Conservation (phyloP, 2,797 vertebrate species). For the Pseudocheirus occidentalis region DNA sequence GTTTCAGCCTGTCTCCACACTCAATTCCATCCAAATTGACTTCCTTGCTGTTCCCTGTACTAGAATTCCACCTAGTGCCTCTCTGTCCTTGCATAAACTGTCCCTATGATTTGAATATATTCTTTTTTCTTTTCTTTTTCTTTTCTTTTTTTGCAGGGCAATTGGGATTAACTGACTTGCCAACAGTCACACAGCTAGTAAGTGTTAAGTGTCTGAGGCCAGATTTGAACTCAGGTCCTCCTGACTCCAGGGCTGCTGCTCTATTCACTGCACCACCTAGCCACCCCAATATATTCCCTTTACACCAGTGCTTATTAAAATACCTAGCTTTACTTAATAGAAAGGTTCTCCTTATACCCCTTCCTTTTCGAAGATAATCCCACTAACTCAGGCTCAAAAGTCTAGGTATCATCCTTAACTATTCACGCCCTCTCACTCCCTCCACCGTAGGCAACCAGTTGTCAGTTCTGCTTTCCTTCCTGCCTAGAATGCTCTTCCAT, state of each 20-base stretch:
- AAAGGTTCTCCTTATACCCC: background rate
- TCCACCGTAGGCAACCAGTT: background rate
- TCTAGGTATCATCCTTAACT: background rate
- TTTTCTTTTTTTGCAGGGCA: too few species aligned
- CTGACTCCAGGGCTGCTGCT: too few species aligned
- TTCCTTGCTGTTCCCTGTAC: background rate
- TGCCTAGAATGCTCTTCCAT: background rate
- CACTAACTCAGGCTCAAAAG: background rate
- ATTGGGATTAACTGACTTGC: too few species aligned
- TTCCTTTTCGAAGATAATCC: background rate
- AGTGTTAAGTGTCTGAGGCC: too few species aligned
- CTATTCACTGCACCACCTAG: too few species aligned
- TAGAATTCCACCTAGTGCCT: background rate
- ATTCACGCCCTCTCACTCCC: background rate
- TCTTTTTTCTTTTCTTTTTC: background rate
- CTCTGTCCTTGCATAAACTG: background rate
- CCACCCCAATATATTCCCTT: background rate
- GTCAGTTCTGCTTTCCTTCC: too few species aligned
- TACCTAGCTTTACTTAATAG: background rate
- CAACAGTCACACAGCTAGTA: too few species aligned
- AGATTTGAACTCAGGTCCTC: too few species aligned
- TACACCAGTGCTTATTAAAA: background rate
- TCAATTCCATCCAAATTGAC: background rate
- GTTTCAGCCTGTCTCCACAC: background rate
- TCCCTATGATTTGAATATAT: background rate